phyloP scores from a whole-genome alignment of 2,888 invertebrate species.

The Cecidostiba fungosa region DNA sequence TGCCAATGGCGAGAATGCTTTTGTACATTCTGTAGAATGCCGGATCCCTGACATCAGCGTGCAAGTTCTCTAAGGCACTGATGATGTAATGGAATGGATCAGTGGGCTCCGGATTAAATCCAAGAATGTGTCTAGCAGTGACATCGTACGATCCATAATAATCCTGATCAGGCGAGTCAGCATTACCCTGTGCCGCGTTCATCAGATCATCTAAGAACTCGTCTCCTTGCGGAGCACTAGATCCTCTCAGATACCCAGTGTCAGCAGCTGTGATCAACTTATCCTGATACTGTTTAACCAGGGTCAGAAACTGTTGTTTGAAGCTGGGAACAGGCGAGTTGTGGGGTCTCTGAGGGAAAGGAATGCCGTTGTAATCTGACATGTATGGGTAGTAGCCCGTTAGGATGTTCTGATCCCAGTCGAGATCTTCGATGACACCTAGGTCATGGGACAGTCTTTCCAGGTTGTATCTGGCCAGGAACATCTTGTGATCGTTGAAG shows the following conservation, averaged over 20 bases:
- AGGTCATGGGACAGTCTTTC: slow-evolving; percentile 85
- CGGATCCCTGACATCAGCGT: slow-evolving; percentile 85
- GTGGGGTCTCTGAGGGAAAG: not conserved
- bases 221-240: not conserved
- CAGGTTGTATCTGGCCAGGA: slow-evolving; percentile 85
- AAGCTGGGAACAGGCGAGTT: not conserved
- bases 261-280: not conserved
- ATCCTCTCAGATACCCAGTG: not conserved
- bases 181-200: slow-evolving; percentile 81
- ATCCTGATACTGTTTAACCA: not conserved
- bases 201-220: slow-evolving; percentile 72
- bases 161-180: slow-evolving; percentile 78
- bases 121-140: slow-evolving; percentile 80
- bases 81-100: slow-evolving; percentile 80
- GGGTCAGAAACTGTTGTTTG: not conserved
- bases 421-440: slow-evolving; percentile 83
- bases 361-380: slow-evolving; percentile 82
- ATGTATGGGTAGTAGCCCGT: slow-evolving; percentile 83
- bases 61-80: slow-evolving; percentile 84
- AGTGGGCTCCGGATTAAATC: slow-evolving; percentile 74
- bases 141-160: slow-evolving; percentile 82
- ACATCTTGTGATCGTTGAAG: slow-evolving; percentile 85
- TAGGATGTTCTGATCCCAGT: slow-evolving; percentile 81
- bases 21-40: slow-evolving; percentile 86
- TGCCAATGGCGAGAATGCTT: slow-evolving; percentile 82